These are phyloP conservation scores for Plebejus melissa DNA, from an alignment of 2,888 invertebrate species.

Conservation along the genomic window DNA sequence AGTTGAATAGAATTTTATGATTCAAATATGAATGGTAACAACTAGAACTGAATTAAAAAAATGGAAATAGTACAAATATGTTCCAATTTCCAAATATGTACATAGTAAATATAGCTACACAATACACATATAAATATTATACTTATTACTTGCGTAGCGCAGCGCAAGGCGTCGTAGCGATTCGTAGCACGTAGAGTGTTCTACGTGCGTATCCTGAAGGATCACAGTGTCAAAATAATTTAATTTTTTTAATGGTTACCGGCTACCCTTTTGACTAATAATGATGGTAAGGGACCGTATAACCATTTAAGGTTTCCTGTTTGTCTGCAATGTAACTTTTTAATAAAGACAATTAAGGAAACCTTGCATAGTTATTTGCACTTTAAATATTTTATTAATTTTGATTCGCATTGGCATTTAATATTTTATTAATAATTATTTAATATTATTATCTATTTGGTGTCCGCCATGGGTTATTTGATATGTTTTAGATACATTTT, in stretches of 20 bases:
- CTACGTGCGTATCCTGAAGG: not conserved
- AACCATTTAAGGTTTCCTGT: too few species aligned
- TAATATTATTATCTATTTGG: not conserved
- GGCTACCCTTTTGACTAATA: not conserved
- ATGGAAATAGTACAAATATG: too few species aligned
- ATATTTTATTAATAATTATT: too few species aligned
- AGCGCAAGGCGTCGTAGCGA: not conserved
- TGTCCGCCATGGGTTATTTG: not conserved
- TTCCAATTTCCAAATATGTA: too few species aligned
- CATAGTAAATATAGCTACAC: too few species aligned
- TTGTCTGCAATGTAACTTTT: too few species aligned
- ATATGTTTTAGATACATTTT: not conserved
- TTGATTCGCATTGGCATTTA: too few species aligned
- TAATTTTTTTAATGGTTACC: too few species aligned
- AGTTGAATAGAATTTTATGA: not conserved
- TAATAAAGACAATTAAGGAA: too few species aligned
- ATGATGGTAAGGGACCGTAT: not conserved
- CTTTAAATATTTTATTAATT: too few species aligned
- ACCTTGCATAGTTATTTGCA: too few species aligned
- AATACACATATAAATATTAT: too few species aligned
- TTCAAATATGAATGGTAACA: not conserved
- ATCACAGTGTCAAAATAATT: not conserved
- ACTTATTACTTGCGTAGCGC: not conserved
- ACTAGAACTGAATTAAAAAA: not conserved
- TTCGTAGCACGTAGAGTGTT: not conserved